phyloP scores from a whole-genome alignment of 2,113 vertebrate species.

The Puffinus mauretanicus region DNA sequence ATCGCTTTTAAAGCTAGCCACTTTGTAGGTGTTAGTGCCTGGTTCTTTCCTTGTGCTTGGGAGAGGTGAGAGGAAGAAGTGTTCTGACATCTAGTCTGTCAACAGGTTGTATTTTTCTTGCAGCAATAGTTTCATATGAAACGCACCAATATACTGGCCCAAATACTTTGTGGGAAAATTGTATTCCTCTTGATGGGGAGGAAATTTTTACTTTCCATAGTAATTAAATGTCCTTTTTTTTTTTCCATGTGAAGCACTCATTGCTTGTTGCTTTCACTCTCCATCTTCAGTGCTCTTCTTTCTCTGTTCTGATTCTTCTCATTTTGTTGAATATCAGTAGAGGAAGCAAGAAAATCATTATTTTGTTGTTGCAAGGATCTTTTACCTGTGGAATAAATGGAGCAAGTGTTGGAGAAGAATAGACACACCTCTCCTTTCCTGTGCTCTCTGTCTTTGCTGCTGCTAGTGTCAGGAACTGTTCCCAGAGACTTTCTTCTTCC shows the following conservation, averaged over 20 bases:
- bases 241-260: not conserved
- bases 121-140: not conserved
- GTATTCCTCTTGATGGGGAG: not conserved
- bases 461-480: not conserved
- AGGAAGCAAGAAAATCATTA: not conserved
- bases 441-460: not conserved
- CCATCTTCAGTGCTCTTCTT: not conserved
- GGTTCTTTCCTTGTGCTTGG: not conserved
- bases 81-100: not conserved
- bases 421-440: not conserved
- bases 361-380: not conserved
- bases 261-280: not conserved
- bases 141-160: not conserved
- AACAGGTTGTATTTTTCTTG: not conserved
- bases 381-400: not conserved
- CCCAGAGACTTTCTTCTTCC: not conserved
- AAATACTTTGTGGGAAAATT: not conserved
- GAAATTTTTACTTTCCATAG: not conserved
- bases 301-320: not conserved
- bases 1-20: not conserved
- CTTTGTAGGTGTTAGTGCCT: not conserved
- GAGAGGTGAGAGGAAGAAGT: not conserved
- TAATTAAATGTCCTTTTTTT: not conserved
- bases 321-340: not conserved
- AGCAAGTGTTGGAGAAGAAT: not conserved